A percentile compares a stretch with the other conserved stretches of the same genome.
These are phyloP conservation scores for Ptilorrhoa leucosticta DNA, from an alignment of 2,113 vertebrate genomes.

Conservation along the genomic window DNA sequence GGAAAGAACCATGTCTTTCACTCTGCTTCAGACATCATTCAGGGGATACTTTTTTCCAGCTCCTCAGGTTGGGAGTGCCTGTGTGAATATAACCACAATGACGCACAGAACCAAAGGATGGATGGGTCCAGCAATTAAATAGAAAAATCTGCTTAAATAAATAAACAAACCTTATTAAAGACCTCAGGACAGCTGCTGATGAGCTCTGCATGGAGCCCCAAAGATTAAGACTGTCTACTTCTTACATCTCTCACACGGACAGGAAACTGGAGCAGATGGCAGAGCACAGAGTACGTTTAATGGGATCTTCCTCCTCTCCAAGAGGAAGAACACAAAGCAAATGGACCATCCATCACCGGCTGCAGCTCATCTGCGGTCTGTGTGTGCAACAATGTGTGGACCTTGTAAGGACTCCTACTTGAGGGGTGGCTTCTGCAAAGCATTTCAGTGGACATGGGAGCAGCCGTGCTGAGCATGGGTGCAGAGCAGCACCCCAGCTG, in stretches of 20 bases:
- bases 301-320: background rate
- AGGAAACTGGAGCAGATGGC: background rate
- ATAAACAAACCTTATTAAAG: background rate
- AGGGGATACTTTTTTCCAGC: background rate
- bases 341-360: background rate
- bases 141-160: conserved; percentile 1
- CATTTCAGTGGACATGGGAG: background rate
- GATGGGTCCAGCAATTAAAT: background rate
- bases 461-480: background rate
- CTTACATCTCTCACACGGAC: background rate
- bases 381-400: rapidly evolving
- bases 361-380: background rate
- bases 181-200: background rate
- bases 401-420: background rate
- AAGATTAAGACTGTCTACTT: background rate
- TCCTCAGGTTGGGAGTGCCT: background rate
- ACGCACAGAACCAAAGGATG: background rate
- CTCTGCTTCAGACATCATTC: background rate
- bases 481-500: background rate
- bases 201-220: background rate
- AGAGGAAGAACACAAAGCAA: background rate
- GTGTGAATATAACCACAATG: background rate
- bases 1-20: background rate
- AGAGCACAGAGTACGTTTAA: background rate
- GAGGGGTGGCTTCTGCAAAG: background rate